Evolutionary conservation across 2,797 vertebrate species (phyloP), one percentile per base, ranked within the genome.

Genomic region (Ispidina picta): DNA sequence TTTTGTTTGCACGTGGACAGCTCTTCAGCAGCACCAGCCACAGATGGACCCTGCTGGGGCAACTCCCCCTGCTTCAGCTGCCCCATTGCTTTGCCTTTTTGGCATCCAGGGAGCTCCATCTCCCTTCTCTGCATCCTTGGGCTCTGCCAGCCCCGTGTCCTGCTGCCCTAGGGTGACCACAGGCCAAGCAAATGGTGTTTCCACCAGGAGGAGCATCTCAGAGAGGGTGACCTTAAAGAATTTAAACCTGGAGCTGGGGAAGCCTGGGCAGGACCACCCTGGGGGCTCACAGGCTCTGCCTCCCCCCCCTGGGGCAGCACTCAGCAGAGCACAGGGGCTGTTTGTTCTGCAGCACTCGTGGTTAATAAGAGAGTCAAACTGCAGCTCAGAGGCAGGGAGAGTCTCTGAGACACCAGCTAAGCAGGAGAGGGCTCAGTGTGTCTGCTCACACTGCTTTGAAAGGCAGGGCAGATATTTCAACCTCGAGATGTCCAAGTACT

Each of bases 121-220:
- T 58, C 58, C 51, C 44, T 12, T 2, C 54, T 12, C 28, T 1
- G 5, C 18, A 46, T 5, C 82, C 31, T 15, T 11, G 8, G 65
- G 6, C 25, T 1, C 16, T 9, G 33, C 48, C 5, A 1, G 22
- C 35, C 7, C 0, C 1, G 2, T 7, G 13, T 56, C 41, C 48
- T 15, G 0, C 41, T 46, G 35, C 28, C 2, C 0, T 7, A 8
- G 43, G 2, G 20, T 44, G 72, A 14, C 44, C 46, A 15, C 0
- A 5, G 54, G 20, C 39, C 46, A 22, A 25, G 65, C 65, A 65
- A 54, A 26, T 1, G 23, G 75, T 16, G 4, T 33, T 54, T 33
- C 33, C n/a, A 18, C 15, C n/a, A 13, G 46, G 56, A 52, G 70
- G n/a, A 71, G 22, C 41, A n/a, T 29, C 37, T 16, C 39, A 25